Evolutionary conservation across 2,888 invertebrate genomes (phyloP), one percentile per base, ranked within the genome.

Genomic region (Synanthedon myopaeformis): DNA sequence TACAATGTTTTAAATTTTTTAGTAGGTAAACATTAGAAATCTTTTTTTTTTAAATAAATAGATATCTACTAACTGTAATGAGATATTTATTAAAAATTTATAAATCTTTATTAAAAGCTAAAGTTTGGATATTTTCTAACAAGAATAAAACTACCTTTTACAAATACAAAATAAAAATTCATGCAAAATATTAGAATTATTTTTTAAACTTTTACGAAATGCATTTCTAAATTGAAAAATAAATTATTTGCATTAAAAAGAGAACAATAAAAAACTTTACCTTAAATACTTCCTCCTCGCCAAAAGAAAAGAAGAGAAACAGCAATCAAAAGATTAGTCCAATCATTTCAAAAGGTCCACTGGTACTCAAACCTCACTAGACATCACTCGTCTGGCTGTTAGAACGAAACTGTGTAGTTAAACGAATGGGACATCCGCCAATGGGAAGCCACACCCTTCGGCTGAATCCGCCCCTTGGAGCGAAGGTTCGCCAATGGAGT

Each of bases 401-500:
- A 45, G 45, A 45, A 45, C 14, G 45, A 45, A 45, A 45, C 45
- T 45, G 45, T 45, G 45, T 45, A 45, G 13, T 45, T 45, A 49
- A 45, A n/a, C 45, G 45, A 45, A 45, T 45, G 13, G 13, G 45
- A 45, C 28, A n/a, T 35, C 56, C 28, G 49, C 57, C 60, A 56
- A 59, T 56, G 48, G 53, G 49, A 51, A 12, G 35, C 55, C 48
- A 53, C 58, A 53, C 56, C 56, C 52, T 52, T 52, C 28, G 23
- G 41, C 23, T 14, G n/a, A n/a, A 53, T 57, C 6, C 49, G 52
- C 54, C 53, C 56, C 8, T 23, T 6, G 8, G 13, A 2, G 13
- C n/a, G 1, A 14, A 3, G 4, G 8, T 41, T 41, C 14, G 59
- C 84, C 79, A 85, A 80, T 77, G 60, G 52, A 51, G 49, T 12